Evolutionary conservation across 2,797 vertebrate species (phyloP).

Genomic region (Hozukius guyotensis): DNA sequence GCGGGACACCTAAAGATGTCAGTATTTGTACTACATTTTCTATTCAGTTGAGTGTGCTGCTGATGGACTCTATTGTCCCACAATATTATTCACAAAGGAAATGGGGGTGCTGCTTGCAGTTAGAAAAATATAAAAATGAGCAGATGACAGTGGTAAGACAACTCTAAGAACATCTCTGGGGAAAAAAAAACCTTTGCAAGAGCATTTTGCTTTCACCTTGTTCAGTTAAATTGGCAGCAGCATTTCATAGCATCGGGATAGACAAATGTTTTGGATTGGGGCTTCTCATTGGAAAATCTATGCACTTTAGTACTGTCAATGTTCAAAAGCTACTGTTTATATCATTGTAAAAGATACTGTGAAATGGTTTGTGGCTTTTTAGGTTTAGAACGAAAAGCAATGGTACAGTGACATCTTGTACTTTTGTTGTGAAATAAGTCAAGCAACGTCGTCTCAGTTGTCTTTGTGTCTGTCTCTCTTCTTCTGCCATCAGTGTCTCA

Average conservation of each 20-base stretch:
- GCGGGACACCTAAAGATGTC: neutral
- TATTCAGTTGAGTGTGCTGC: neutral
- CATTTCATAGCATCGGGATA: neutral
- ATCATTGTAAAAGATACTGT: neutral
- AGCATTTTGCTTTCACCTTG: neutral
- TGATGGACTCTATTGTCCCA: conserved; percentile 8
- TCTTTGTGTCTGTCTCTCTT: neutral
- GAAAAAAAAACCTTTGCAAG: neutral
- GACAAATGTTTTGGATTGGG: conserved; percentile 1
- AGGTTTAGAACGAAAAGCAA: neutral
- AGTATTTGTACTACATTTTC: neutral
- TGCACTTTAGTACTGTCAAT: neutral
- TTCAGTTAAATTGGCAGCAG: neutral
- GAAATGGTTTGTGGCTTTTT: neutral
- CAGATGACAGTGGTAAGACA: neutral
- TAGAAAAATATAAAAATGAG: neutral
- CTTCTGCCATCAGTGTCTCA: neutral
- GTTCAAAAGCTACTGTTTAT: neutral
- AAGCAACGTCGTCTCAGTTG: neutral
- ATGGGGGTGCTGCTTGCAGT: neutral
- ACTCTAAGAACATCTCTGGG: neutral
- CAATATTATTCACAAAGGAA: too few relatives aligned
- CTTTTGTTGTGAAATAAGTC: neutral
- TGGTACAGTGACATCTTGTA: neutral
- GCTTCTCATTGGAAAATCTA: neutral